Evolutionary conservation across 2,797 vertebrate genomes (phyloP).

Genomic region (Microcaecilia unicolor): DNA sequence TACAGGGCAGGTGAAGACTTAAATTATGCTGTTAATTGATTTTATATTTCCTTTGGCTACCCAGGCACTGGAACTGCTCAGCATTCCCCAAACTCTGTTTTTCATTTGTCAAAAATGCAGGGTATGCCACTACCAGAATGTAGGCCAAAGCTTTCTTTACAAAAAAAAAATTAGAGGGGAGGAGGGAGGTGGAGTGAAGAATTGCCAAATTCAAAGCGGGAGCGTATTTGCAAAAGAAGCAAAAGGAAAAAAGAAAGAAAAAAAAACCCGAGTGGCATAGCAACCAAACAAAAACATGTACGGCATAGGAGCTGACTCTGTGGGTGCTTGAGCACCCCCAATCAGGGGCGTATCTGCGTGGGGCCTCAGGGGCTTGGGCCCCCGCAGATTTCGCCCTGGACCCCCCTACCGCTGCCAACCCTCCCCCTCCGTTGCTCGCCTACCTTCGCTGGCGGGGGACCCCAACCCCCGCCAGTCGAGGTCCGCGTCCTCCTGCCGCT

Average conservation of each 20-base stretch:
- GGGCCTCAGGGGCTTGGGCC: too few relatives aligned
- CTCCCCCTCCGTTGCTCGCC: too few relatives aligned
- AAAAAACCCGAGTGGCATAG: slow-evolving; percentile 31
- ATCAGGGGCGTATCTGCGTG: too few relatives aligned
- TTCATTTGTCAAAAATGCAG: slow-evolving; percentile 58
- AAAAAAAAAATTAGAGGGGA: slow-evolving; percentile 24
- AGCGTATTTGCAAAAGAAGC: slow-evolving; percentile 30
- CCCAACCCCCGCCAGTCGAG: too few relatives aligned
- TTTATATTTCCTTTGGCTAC: slow-evolving; percentile 68
- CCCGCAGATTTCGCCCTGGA: too few relatives aligned
- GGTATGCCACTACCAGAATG: slow-evolving; percentile 52
- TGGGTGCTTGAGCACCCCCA: too few relatives aligned
- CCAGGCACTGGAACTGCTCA: slow-evolving; percentile 42
- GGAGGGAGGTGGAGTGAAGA: slow-evolving; percentile 18
- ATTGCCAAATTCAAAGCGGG: slow-evolving; percentile 44
- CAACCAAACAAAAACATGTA: slow-evolving; percentile 37
- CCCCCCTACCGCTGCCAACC: too few relatives aligned
- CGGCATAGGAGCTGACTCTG: too few relatives aligned
- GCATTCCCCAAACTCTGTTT: slow-evolving; percentile 29
- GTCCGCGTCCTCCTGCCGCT: too few relatives aligned
- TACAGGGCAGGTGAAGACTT: slow-evolving; percentile 54
- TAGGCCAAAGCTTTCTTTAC: slow-evolving; percentile 53
- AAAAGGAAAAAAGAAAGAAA: neutral
- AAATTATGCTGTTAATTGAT: slow-evolving; percentile 66
- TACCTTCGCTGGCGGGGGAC: too few relatives aligned